Conservation (phyloP, 35 echinoderm and acorn worm genomes). For the Apostichopus japonicus region DNA sequence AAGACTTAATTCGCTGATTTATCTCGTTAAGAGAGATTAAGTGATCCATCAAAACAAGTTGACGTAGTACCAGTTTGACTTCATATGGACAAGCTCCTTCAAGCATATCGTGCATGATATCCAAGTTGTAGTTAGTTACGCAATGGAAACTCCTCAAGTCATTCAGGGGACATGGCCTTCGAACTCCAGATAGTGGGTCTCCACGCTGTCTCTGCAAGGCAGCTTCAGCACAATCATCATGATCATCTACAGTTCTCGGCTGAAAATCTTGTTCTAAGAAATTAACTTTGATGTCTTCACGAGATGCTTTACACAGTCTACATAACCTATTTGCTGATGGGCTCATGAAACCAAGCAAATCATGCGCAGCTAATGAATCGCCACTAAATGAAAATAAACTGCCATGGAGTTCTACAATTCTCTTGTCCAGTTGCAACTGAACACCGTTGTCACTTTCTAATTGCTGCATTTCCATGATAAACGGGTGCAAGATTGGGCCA, state of each 20-base stretch:
- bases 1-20: slow-evolving; percentile 59
- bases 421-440: slow-evolving; percentile 26
- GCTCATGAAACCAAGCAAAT: slow-evolving; percentile 67
- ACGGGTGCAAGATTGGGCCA: slow-evolving; percentile 48
- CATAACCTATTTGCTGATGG: slow-evolving; percentile 70
- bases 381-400: slow-evolving; percentile 52
- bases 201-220: slow-evolving; percentile 40
- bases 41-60: slow-evolving; percentile 53
- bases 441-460: slow-evolving; percentile 62
- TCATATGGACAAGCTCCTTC: slow-evolving; percentile 75
- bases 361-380: slow-evolving; percentile 65
- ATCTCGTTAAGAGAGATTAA: slow-evolving; percentile 20
- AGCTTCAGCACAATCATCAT: slow-evolving; percentile 49
- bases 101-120: slow-evolving; percentile 80
- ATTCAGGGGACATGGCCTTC: slow-evolving; percentile 60
- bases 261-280: slow-evolving; percentile 62
- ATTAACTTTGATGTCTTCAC: slow-evolving; percentile 30
- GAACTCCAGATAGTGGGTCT: slow-evolving; percentile 54
- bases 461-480: slow-evolving; percentile 61
- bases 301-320: slow-evolving; percentile 47
- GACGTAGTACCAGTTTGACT: slow-evolving; percentile 55
- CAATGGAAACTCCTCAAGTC: slow-evolving; percentile 58
- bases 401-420: slow-evolving; percentile 58
- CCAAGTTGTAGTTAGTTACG: slow-evolving; percentile 54
- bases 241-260: slow-evolving; percentile 57